Percentiles rank a stretch among this genome's conserved stretches.
Evolutionary conservation across 2,113 vertebrate species (phyloP).

Genomic region (Poeciliopsis retropinna): DNA sequence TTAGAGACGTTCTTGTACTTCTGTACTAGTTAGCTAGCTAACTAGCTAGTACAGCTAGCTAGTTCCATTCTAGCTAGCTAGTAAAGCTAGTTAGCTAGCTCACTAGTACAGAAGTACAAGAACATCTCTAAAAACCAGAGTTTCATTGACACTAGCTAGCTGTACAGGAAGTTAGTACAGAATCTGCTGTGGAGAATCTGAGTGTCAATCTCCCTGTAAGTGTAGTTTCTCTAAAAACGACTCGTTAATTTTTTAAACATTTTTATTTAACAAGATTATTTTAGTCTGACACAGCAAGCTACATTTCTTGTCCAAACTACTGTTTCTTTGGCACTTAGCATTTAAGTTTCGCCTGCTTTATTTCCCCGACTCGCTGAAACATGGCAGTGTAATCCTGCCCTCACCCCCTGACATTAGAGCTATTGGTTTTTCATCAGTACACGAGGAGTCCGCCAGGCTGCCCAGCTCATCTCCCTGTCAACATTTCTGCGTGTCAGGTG

Average conservation of each 20-base stretch:
- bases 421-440: constrained; percentile 37
- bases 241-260: too few species aligned
- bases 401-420: background rate
- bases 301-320: background rate
- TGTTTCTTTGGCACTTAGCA: background rate
- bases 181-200: too few species aligned
- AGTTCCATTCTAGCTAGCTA: too few species aligned
- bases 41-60: too few species aligned
- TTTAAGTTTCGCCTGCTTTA: background rate
- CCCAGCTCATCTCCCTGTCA: constrained; percentile 17
- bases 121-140: too few species aligned
- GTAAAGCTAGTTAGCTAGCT: too few species aligned
- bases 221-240: background rate
- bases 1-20: too few species aligned
- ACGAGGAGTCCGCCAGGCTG: background rate
- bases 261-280: background rate
- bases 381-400: constrained; percentile 27
- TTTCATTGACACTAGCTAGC: too few species aligned
- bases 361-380: constrained; percentile 30
- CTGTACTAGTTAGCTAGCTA: too few species aligned
- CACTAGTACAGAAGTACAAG: too few species aligned
- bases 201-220: too few species aligned
- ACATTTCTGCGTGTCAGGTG: constrained; percentile 48
- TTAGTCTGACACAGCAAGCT: background rate
- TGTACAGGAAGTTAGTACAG: too few species aligned